These are phyloP conservation scores for Eurosta solidaginis DNA, from an alignment of 1,140 invertebrate genomes.

Conservation along the genomic window DNA sequence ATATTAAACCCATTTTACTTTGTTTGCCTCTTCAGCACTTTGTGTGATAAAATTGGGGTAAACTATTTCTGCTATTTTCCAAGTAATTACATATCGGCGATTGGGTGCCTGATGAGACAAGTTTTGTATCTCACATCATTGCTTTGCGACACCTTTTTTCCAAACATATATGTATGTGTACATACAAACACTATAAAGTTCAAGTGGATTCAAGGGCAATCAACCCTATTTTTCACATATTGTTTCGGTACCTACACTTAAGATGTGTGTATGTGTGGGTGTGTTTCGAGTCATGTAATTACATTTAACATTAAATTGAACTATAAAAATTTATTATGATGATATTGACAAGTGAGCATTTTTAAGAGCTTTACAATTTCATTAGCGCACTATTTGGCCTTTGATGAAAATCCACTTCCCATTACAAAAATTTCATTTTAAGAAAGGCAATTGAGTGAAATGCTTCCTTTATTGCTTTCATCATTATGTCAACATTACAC, in stretches of 20 bases:
- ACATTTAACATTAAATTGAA: not conserved
- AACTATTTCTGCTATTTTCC: not conserved
- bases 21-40: too few relatives aligned
- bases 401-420: not conserved
- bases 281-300: not conserved
- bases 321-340: slow-evolving; percentile 25
- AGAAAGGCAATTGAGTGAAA: not conserved
- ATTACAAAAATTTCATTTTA: not conserved
- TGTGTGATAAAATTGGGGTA: too few relatives aligned
- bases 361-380: not conserved
- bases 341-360: not conserved
- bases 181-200: too few relatives aligned
- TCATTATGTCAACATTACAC: not conserved
- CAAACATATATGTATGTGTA: too few relatives aligned
- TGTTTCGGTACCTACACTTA: too few relatives aligned
- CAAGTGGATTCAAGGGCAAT: too few relatives aligned
- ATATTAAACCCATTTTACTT: too few relatives aligned
- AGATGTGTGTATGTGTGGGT: not conserved
- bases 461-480: not conserved
- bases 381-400: not conserved
- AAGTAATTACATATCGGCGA: not conserved
- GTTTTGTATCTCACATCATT: not conserved
- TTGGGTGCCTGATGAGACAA: not conserved
- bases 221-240: too few relatives aligned
- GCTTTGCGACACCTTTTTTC: not conserved